Evolutionary conservation across 2,888 invertebrate species (phyloP).

Genomic region (Baronia brevicornis): DNA sequence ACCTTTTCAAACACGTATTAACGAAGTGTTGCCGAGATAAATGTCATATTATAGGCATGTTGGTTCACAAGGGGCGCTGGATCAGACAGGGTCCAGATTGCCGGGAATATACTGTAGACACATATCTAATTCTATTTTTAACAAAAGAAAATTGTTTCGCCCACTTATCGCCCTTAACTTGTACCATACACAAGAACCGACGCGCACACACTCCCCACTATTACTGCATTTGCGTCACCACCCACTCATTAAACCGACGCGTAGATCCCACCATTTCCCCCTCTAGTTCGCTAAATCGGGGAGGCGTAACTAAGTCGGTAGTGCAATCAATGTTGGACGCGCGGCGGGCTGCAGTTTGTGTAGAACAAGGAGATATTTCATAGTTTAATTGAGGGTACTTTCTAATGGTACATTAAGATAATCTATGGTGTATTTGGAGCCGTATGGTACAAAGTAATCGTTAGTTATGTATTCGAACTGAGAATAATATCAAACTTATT

Average conservation of each 20-base stretch:
- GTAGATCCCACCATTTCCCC: slow-evolving; percentile 40
- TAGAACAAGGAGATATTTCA: slow-evolving; percentile 7
- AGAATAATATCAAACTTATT: no score
- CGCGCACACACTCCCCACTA: slow-evolving; percentile 45
- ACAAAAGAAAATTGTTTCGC: background rate
- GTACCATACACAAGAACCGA: slow-evolving; percentile 31
- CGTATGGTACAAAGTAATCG: no score
- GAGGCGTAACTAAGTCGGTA: slow-evolving; percentile 30
- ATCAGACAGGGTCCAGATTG: no score
- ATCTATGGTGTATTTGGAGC: slow-evolving; percentile 1
- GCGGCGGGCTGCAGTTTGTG: slow-evolving; percentile 7
- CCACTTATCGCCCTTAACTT: slow-evolving; percentile 25
- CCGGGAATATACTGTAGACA: no score
- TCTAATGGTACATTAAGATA: background rate
- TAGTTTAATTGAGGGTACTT: slow-evolving; percentile 7
- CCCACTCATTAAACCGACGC: slow-evolving; percentile 59
- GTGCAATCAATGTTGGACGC: slow-evolving; percentile 22
- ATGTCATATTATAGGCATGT: no score
- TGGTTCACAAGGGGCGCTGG: no score
- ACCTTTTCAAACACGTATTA: no score
- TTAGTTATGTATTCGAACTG: no score
- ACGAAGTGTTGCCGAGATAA: no score
- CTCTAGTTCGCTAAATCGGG: slow-evolving; percentile 28
- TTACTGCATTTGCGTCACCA: slow-evolving; percentile 50
- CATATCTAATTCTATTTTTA: background rate